phyloP scores from a whole-genome alignment of 2,888 invertebrate species.

The Leptogaster cylindrica region DNA sequence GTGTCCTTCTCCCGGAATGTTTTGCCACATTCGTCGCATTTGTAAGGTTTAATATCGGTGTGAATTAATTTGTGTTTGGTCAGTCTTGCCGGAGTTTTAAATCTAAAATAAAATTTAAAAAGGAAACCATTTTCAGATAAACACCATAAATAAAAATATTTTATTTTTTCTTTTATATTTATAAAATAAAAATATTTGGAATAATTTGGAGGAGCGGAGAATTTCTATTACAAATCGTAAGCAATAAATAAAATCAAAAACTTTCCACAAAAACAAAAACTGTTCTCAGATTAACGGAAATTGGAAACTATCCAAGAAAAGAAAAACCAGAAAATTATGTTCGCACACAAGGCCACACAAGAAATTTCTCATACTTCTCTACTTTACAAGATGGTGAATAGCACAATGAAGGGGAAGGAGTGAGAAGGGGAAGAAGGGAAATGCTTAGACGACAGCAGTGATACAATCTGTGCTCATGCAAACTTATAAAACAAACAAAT shows the following conservation, averaged over 20 bases:
- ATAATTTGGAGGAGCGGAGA: too few species aligned
- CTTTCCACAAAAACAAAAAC: not conserved
- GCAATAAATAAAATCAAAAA: not conserved
- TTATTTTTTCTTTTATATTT: too few species aligned
- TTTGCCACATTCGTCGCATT: slow-evolving; percentile 68
- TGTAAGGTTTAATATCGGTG: slow-evolving; percentile 67
- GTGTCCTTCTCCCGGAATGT: slow-evolving; percentile 74
- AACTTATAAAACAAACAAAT: slow-evolving; percentile 27
- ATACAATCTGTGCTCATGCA: slow-evolving; percentile 23
- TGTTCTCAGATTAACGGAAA: slow-evolving; percentile 29
- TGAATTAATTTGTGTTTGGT: slow-evolving; percentile 66
- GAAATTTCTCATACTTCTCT: not conserved
- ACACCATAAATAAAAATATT: not conserved
- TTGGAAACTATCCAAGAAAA: slow-evolving; percentile 27
- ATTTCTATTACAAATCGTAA: not conserved
- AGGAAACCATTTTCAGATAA: not conserved
- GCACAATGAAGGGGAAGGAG: not conserved
- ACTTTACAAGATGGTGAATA: not conserved
- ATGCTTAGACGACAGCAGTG: too few species aligned
- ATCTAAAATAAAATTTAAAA: slow-evolving; percentile 49
- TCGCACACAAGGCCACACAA: not conserved
- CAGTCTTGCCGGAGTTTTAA: slow-evolving; percentile 52
- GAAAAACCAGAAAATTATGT: slow-evolving; percentile 15
- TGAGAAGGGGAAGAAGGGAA: too few species aligned
- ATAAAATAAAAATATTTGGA: too few species aligned